phyloP scores from a whole-genome alignment of 1,140 invertebrate species.

The Ctenoplectra terminalis region DNA sequence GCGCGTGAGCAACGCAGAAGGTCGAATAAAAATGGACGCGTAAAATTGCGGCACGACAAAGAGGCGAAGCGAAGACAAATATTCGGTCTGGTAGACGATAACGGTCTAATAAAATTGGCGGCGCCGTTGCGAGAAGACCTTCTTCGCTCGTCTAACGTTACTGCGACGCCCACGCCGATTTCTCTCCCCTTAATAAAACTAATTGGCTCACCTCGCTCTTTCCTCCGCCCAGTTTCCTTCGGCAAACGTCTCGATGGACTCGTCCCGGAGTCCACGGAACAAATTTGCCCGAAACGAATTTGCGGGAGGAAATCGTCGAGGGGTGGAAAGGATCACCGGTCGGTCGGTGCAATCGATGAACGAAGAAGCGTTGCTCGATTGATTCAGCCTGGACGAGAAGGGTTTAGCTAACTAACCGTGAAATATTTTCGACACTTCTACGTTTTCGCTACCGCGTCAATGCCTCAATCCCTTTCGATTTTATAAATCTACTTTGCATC shows the following conservation, averaged over 20 bases:
- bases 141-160: constrained; percentile 44
- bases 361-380: background rate
- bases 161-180: constrained; percentile 12
- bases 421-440: constrained; percentile 38
- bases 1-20: constrained; percentile 24
- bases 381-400: background rate
- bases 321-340: background rate
- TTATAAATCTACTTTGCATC: constrained; percentile 35
- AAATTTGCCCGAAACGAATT: constrained; percentile 17
- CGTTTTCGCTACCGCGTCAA: constrained; percentile 20
- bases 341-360: background rate
- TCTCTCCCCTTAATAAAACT: constrained; percentile 55
- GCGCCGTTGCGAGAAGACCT: constrained; percentile 53
- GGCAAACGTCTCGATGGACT: constrained; percentile 15
- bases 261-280: background rate
- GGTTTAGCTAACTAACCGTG: constrained; percentile 32
- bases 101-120: constrained; percentile 70
- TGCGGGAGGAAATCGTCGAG: background rate
- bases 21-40: constrained; percentile 8
- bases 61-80: constrained; percentile 61
- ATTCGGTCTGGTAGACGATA: constrained; percentile 63
- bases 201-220: constrained; percentile 52
- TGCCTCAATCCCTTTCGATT: constrained; percentile 38
- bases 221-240: constrained; percentile 13
- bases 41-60: constrained; percentile 31